These are phyloP conservation scores for Pogonocichla stellata DNA, from an alignment of 2,113 vertebrate genomes.

Conservation along the genomic window DNA sequence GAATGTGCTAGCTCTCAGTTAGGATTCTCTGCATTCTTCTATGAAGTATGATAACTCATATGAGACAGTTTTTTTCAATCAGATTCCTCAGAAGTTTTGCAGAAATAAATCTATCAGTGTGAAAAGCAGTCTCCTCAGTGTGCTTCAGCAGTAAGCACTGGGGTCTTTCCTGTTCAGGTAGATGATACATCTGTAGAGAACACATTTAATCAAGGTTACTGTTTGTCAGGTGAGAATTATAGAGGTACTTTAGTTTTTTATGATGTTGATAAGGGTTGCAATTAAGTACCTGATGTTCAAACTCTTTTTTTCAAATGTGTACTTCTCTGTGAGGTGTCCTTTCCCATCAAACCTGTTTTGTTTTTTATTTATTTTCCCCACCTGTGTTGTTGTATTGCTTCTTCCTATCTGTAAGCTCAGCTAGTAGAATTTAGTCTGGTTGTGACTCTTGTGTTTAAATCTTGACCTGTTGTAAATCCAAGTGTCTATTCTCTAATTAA, in stretches of 20 bases:
- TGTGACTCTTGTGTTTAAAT: not conserved
- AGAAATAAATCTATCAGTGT: not conserved
- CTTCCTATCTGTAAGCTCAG: not conserved
- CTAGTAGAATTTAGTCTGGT: not conserved
- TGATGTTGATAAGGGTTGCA: not conserved
- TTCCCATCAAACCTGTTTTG: not conserved
- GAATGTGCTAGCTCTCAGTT: not conserved
- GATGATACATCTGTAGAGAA: not conserved
- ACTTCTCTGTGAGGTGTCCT: not conserved
- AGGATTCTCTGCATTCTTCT: not conserved
- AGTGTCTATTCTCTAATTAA: not conserved
- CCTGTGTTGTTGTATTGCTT: not conserved
- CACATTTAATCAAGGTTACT: not conserved
- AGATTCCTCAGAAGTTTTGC: not conserved
- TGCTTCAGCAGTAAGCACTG: not conserved
- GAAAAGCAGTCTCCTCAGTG: not conserved
- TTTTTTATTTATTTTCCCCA: not conserved
- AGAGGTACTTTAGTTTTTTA: not conserved
- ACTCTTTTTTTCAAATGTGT: not conserved
- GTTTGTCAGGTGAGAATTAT: not conserved
- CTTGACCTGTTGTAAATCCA: not conserved
- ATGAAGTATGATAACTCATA: not conserved
- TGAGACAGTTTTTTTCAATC: not conserved
- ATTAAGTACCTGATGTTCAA: not conserved
- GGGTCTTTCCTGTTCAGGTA: not conserved